Evolutionary conservation across 1,140 invertebrate genomes (phyloP), one percentile per base, ranked within the genome.

Genomic region (Ladona fulva): DNA sequence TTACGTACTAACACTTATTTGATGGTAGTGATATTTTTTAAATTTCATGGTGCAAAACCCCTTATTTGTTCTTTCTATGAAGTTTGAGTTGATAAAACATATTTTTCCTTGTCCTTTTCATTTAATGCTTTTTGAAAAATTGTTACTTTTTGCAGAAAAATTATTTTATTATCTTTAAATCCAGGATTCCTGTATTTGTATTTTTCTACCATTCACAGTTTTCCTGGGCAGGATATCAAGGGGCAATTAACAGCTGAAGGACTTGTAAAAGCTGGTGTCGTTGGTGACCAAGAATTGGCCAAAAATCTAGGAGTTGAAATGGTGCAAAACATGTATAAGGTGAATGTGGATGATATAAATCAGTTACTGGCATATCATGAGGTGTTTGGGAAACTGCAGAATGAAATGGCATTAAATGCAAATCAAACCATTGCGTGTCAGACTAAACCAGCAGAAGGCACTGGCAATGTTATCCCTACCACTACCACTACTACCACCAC

Each of bases 311-410:
- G 88, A n/a, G 88, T 89, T 73, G 89, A 89, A 82, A 88, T 89
- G 86, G 88, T 89, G 24, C 91, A 92, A 82, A 92, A 90, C 82
- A 93, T 94, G 91, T 93, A 93, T 83, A 93, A 92, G 87, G 92
- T 94, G 0, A 94, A 94, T 83, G 92, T 93, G 3, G 93, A 94
- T 82, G 93, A 94, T 80, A 88, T 94, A 24, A 94, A 93, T 78
- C 92, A 94, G 80, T 84, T 94, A 73, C 84, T 94, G 52, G 92
- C 92, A n/a, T 94, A 94, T 85, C 93, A 94, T 82, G 93, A 94
- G 85, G 92, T 94, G 19, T 94, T 94, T 84, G 93, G 93, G n/a
- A 94, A 94, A 84, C 85, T 94, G 19, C 92, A 92, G 79, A 87
- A 85, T 79, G 88, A 89, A 81, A 87, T 88, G 79, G 84, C 86